Conservation (phyloP, 2,888 invertebrate genomes). For the Trissolcus brochymenae region DNA sequence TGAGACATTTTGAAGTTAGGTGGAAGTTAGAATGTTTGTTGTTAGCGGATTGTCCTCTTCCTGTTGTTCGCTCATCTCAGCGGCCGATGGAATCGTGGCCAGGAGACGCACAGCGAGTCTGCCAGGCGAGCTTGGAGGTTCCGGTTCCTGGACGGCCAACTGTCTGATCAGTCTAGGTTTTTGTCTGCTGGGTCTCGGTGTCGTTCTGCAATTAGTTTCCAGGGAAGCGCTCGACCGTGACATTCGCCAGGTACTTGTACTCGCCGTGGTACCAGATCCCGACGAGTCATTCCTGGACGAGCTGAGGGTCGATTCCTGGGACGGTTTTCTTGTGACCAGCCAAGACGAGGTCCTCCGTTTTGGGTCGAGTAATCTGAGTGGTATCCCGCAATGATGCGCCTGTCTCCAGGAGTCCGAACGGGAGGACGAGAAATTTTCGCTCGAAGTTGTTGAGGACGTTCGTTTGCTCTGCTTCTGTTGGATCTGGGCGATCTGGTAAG, state of each 20-base stretch:
- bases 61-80: slow-evolving; percentile 83
- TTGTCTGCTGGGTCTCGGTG: slow-evolving; percentile 69
- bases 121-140: slow-evolving; percentile 81
- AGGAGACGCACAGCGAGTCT: slow-evolving; percentile 80
- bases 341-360: slow-evolving; percentile 90
- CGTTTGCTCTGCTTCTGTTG: slow-evolving; percentile 86
- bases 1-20: too few relatives aligned
- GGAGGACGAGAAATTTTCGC: slow-evolving; percentile 89
- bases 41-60: slow-evolving; percentile 77
- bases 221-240: slow-evolving; percentile 89
- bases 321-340: slow-evolving; percentile 93
- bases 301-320: slow-evolving; percentile 93
- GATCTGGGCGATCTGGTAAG: slow-evolving; percentile 86
- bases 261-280: slow-evolving; percentile 91
- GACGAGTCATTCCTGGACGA: slow-evolving; percentile 94
- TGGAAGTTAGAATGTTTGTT: neutral
- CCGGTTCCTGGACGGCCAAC: slow-evolving; percentile 87
- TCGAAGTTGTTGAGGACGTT: slow-evolving; percentile 90
- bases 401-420: slow-evolving; percentile 90
- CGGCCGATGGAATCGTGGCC: slow-evolving; percentile 85
- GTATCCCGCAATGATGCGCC: slow-evolving; percentile 85
- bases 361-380: slow-evolving; percentile 84
- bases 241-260: slow-evolving; percentile 92
- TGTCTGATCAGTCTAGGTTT: slow-evolving; percentile 89
- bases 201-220: slow-evolving; percentile 75